phyloP scores from a whole-genome alignment of 1,140 invertebrate genomes.

The Nebria ingens region DNA sequence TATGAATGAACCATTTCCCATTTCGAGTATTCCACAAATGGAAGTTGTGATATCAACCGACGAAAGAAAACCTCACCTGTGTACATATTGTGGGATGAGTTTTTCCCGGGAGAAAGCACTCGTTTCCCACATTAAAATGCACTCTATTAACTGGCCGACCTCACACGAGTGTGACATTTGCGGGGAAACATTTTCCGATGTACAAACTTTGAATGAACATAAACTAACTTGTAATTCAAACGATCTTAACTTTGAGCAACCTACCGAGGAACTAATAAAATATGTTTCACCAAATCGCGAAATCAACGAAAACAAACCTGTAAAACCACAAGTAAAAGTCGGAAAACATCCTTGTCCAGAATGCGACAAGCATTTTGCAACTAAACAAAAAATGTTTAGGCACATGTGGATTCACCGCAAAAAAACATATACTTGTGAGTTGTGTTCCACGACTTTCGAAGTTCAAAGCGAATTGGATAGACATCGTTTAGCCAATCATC shows the following conservation, averaged over 20 bases:
- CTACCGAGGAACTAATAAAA: too few relatives aligned
- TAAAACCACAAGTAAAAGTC: slow-evolving; percentile 28
- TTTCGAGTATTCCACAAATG: slow-evolving; percentile 29
- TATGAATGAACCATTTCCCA: slow-evolving; percentile 29
- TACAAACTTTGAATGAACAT: not conserved
- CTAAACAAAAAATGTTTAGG: slow-evolving; percentile 41
- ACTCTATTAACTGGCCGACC: slow-evolving; percentile 23
- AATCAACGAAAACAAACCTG: slow-evolving; percentile 27
- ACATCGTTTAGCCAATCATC: slow-evolving; percentile 36
- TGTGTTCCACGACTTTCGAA: slow-evolving; percentile 37
- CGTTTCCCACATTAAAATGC: slow-evolving; percentile 30
- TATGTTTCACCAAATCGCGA: slow-evolving; percentile 34
- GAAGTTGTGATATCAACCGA: slow-evolving; percentile 20
- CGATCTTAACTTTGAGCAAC: not conserved
- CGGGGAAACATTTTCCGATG: not conserved
- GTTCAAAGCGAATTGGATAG: slow-evolving; percentile 35
- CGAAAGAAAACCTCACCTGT: slow-evolving; percentile 23
- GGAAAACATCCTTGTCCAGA: slow-evolving; percentile 37
- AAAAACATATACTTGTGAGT: slow-evolving; percentile 38
- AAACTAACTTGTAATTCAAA: not conserved
- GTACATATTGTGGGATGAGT: slow-evolving; percentile 30
- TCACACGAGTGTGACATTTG: not conserved
- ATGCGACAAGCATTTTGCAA: slow-evolving; percentile 40
- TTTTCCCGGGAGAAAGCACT: slow-evolving; percentile 31
- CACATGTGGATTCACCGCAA: slow-evolving; percentile 44